Evolutionary conservation across 1,140 invertebrate species (phyloP).

Genomic region (Drosophila pseudoananassae): DNA sequence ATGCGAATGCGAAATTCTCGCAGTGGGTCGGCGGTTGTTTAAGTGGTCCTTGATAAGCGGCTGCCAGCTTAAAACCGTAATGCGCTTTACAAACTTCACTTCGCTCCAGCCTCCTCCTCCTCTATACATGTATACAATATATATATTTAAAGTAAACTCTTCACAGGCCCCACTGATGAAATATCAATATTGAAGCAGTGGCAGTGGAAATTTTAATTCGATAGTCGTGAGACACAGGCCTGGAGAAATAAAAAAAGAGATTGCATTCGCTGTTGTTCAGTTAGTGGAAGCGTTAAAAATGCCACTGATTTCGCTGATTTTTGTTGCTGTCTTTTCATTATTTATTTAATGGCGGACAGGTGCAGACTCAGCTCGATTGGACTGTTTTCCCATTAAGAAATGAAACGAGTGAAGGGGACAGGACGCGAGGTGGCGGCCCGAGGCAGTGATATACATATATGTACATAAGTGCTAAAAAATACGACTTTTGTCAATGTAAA

Average conservation of each 20-base stretch:
- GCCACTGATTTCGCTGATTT: slow-evolving; percentile 53
- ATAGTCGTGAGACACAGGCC: slow-evolving; percentile 54
- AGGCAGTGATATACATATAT: not conserved
- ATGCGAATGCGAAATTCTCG: slow-evolving; percentile 35
- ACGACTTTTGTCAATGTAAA: slow-evolving; percentile 15
- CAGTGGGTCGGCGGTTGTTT: slow-evolving; percentile 60
- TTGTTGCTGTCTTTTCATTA: slow-evolving; percentile 47
- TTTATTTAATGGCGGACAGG: slow-evolving; percentile 53
- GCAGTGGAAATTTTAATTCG: slow-evolving; percentile 62
- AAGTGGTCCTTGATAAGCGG: slow-evolving; percentile 77
- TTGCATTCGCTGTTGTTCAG: slow-evolving; percentile 39
- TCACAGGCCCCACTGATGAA: slow-evolving; percentile 44
- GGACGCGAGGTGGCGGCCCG: not conserved
- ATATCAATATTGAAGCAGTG: slow-evolving; percentile 68
- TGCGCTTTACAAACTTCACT: slow-evolving; percentile 64
- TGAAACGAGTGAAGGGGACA: slow-evolving; percentile 26
- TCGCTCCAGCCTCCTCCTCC: slow-evolving; percentile 16
- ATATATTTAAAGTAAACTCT: slow-evolving; percentile 28
- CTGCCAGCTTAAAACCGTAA: slow-evolving; percentile 65
- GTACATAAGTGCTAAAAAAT: slow-evolving; percentile 16
- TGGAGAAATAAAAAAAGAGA: slow-evolving; percentile 15
- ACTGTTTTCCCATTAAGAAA: slow-evolving; percentile 63
- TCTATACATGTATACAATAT: slow-evolving; percentile 3
- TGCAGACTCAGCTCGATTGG: slow-evolving; percentile 47
- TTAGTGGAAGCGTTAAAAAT: slow-evolving; percentile 63